Evolutionary conservation across 2,797 vertebrate genomes (phyloP).

Genomic region (Falco rusticolus): DNA sequence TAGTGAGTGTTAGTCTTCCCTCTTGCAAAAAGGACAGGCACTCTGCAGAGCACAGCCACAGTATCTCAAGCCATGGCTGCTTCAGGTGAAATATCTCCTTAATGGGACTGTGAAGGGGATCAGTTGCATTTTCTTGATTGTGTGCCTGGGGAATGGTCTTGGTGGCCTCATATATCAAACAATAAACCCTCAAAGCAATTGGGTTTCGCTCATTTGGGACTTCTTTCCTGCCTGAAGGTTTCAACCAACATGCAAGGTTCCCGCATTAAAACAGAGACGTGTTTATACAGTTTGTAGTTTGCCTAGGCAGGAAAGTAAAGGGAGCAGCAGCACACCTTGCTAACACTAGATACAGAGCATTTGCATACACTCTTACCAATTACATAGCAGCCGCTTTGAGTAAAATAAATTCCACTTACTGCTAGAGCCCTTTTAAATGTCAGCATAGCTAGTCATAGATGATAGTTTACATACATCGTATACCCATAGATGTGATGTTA

Average conservation of each 20-base stretch:
- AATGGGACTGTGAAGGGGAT: constrained; percentile 67
- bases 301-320: constrained; percentile 54
- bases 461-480: constrained; percentile 15
- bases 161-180: constrained; percentile 41
- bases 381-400: constrained; percentile 52
- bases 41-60: constrained; percentile 23
- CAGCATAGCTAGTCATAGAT: constrained; percentile 41
- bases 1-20: constrained; percentile 25
- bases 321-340: constrained; percentile 64
- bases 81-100: constrained; percentile 66
- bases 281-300: constrained; percentile 60
- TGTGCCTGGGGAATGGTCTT: constrained; percentile 67
- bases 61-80: constrained; percentile 75
- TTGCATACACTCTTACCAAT: constrained; percentile 72
- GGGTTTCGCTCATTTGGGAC: constrained; percentile 50
- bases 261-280: constrained; percentile 60
- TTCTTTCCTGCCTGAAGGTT: constrained; percentile 70
- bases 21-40: constrained; percentile 30
- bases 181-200: constrained; percentile 78
- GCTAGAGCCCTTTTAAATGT: constrained; percentile 54
- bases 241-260: constrained; percentile 23
- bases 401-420: constrained; percentile 73
- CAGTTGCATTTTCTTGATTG: constrained; percentile 79
- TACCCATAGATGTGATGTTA: background rate
- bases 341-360: constrained; percentile 63